Evolutionary conservation across 1,140 invertebrate genomes (phyloP).

Genomic region (Cataglyphis hispanica): DNA sequence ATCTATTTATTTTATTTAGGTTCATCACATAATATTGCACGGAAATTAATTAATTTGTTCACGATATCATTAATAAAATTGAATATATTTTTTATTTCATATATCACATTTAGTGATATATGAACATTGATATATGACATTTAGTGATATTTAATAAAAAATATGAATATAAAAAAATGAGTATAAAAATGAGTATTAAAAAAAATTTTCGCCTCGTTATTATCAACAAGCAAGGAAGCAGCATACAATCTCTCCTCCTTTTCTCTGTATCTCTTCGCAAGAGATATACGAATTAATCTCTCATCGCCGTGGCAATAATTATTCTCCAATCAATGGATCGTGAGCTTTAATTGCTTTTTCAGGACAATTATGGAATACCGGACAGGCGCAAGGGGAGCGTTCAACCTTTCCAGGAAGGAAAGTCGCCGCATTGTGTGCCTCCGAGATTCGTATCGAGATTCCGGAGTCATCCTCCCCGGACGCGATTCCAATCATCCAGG

Average conservation of each 20-base stretch:
- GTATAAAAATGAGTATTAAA: neutral
- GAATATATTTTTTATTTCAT: neutral
- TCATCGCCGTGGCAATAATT: constrained; percentile 32
- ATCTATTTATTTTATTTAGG: too few relatives aligned
- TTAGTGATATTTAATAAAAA: too few relatives aligned
- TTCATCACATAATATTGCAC: too few relatives aligned
- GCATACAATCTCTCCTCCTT: neutral
- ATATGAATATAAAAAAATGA: neutral
- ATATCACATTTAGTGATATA: neutral
- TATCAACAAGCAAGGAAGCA: neutral
- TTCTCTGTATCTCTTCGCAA: neutral
- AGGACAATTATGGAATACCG: constrained; percentile 32
- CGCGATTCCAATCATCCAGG: constrained; percentile 8
- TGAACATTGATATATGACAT: neutral
- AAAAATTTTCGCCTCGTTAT: neutral
- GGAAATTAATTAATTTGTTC: too few relatives aligned
- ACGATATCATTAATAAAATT: too few relatives aligned
- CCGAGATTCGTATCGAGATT: constrained; percentile 32
- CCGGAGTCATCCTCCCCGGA: neutral
- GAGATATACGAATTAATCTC: constrained; percentile 20
- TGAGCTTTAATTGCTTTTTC: constrained; percentile 43
- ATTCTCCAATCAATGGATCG: constrained; percentile 36
- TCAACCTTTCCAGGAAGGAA: constrained; percentile 36
- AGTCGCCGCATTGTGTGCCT: constrained; percentile 29
- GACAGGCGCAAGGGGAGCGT: neutral